A percentile compares a stretch with the other conserved stretches of the same genome.
These are phyloP conservation scores for Dicyrtomina minuta DNA, from an alignment of 2,888 invertebrate species.

Conservation along the genomic window DNA sequence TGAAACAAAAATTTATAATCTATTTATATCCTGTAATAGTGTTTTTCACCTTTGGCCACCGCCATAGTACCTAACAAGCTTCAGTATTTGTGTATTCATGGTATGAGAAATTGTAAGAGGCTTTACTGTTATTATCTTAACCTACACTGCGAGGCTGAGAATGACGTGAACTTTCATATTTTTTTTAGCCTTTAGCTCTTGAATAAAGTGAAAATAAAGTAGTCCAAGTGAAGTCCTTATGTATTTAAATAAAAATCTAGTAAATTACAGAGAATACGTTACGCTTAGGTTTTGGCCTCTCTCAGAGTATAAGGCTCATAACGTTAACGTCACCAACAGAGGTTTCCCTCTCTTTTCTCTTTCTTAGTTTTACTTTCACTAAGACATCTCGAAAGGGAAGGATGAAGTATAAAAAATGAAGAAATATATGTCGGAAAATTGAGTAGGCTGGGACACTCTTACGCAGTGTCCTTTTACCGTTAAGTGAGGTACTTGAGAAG, in stretches of 20 bases:
- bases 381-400: not conserved
- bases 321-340: not conserved
- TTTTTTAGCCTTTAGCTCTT: not conserved
- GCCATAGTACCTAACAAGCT: too few relatives aligned
- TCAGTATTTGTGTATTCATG: too few relatives aligned
- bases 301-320: not conserved
- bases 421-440: conserved; percentile 3
- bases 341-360: not conserved
- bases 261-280: conserved; percentile 23
- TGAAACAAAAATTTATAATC: too few relatives aligned
- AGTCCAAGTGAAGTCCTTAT: not conserved
- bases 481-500: conserved; percentile 9
- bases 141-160: not conserved
- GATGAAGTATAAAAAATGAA: not conserved
- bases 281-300: not conserved
- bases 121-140: not conserved
- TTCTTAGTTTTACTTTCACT: not conserved
- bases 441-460: conserved; percentile 18
- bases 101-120: too few relatives aligned
- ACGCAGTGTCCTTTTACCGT: conserved; percentile 21
- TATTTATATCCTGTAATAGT: too few relatives aligned
- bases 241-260: conserved; percentile 32
- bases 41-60: too few relatives aligned
- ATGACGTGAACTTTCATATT: conserved; percentile 11
- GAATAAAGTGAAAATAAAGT: conserved; percentile 26